Evolutionary conservation across 2,888 invertebrate genomes (phyloP).

Genomic region (Melinopterus prodromus): DNA sequence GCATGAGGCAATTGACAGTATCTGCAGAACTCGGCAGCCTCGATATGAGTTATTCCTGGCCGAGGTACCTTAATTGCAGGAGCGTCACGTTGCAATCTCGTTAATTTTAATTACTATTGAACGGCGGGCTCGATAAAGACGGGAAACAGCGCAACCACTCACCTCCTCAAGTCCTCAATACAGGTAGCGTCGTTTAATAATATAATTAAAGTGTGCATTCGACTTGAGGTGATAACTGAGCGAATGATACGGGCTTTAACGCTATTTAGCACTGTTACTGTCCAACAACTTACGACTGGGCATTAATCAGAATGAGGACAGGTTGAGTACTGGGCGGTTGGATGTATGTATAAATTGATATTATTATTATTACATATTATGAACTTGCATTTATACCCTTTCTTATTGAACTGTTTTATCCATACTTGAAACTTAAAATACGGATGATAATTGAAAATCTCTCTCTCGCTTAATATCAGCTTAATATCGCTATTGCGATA

Average conservation of each 20-base stretch:
- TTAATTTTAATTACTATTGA: not conserved
- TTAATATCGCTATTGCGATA: no score
- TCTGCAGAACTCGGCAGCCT: not conserved
- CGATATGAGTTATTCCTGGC: not conserved
- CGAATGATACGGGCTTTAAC: not conserved
- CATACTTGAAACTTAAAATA: no score
- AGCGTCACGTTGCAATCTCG: not conserved
- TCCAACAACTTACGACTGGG: not conserved
- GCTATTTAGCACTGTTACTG: not conserved
- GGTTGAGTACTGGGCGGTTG: not conserved
- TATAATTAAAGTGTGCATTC: constrained; percentile 4
- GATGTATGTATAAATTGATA: not conserved
- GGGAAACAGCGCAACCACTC: not conserved
- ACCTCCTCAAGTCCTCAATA: not conserved
- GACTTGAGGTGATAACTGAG: not conserved
- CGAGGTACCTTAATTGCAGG: not conserved
- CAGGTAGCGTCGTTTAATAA: constrained; percentile 4
- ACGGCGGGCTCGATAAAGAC: not conserved
- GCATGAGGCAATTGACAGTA: not conserved
- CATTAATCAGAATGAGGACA: not conserved
- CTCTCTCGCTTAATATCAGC: no score
- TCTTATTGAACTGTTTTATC: no score
- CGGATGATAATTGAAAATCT: no score
- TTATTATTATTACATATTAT: no score
- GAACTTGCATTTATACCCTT: no score